A percentile compares a stretch with the other conserved stretches of the same genome.
Evolutionary conservation across 1,140 invertebrate species (phyloP).

Genomic region (Physella acuta): DNA sequence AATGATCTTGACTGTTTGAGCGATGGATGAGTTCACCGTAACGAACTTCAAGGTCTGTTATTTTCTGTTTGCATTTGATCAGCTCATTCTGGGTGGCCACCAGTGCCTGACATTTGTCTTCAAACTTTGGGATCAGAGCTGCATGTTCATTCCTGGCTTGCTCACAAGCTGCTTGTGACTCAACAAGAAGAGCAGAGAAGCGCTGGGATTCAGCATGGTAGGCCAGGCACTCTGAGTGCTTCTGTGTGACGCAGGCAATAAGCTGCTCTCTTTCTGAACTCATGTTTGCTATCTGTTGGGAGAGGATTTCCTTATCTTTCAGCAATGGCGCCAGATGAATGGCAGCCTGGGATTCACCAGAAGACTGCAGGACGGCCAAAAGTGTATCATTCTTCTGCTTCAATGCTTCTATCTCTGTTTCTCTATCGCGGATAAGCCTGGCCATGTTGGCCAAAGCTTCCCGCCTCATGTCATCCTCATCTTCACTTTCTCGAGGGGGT

Average conservation of each 20-base stretch:
- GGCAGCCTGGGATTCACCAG: constrained; percentile 32
- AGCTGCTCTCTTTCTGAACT: constrained; percentile 72
- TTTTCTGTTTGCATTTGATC: constrained; percentile 61
- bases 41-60: constrained; percentile 61
- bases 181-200: constrained; percentile 62
- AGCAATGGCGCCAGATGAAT: constrained; percentile 46
- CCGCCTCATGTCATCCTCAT: constrained; percentile 55
- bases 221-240: constrained; percentile 79
- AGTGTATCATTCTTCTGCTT: constrained; percentile 60
- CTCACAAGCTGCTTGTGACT: constrained; percentile 52
- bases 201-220: constrained; percentile 83
- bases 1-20: constrained; percentile 41
- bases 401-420: constrained; percentile 61
- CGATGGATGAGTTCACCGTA: constrained; percentile 51
- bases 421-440: constrained; percentile 60
- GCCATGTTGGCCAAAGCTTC: constrained; percentile 60
- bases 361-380: constrained; percentile 56
- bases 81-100: constrained; percentile 65
- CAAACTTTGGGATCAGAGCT: constrained; percentile 47
- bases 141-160: constrained; percentile 55
- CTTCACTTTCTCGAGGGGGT: constrained; percentile 30
- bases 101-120: constrained; percentile 61
- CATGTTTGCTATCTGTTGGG: constrained; percentile 50
- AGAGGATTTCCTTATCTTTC: constrained; percentile 56
- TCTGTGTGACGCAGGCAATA: constrained; percentile 74